A percentile compares a stretch with the other conserved stretches of the same genome.
These are phyloP conservation scores for Xerus rutilus DNA, from an alignment of 2,797 vertebrate genomes.

Conservation along the genomic window DNA sequence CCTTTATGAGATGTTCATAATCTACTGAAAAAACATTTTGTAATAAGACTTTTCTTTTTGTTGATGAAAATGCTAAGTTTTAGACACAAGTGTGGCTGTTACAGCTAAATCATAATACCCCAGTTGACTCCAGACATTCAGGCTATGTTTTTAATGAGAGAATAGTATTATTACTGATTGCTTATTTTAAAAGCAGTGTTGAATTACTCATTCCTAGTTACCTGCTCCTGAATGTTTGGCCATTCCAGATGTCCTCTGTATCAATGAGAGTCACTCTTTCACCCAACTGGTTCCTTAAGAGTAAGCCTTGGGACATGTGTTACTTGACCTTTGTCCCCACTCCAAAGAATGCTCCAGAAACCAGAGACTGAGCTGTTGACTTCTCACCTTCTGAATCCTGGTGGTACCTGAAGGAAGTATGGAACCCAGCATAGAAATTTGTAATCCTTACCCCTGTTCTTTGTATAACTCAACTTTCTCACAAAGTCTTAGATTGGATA, in stretches of 20 bases:
- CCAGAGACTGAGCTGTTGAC: neutral
- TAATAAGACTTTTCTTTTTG: neutral
- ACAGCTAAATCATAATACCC: neutral
- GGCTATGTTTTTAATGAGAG: neutral
- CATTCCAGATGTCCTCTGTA: neutral
- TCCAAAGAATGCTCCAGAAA: neutral
- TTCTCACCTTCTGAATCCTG: neutral
- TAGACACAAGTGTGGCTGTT: neutral
- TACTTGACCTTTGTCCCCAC: neutral
- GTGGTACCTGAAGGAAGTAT: neutral
- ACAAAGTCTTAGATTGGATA: conserved; percentile 1
- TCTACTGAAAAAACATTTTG: neutral
- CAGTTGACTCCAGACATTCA: neutral
- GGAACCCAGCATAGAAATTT: neutral
- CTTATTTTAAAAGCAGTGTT: neutral
- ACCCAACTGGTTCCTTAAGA: neutral
- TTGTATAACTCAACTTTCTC: neutral
- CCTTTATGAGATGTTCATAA: neutral
- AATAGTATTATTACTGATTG: neutral
- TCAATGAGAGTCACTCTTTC: neutral
- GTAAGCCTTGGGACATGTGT: neutral
- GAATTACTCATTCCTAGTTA: neutral
- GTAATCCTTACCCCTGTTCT: neutral
- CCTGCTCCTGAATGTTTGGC: neutral
- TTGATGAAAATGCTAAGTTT: neutral